phyloP scores from a whole-genome alignment of 1,140 invertebrate species.

The Drosophila saltans region DNA sequence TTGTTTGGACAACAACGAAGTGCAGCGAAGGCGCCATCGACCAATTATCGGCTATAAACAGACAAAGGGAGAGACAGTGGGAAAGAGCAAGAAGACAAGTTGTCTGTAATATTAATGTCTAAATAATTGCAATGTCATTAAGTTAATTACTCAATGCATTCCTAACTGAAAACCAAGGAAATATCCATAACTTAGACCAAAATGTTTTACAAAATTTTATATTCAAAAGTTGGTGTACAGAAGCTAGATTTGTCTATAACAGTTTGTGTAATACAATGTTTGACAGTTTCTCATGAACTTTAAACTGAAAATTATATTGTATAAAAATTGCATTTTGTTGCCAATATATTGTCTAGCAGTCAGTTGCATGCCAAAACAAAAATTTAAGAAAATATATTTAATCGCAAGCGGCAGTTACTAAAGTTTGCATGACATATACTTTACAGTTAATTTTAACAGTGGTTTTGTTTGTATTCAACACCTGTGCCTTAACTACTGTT shows the following conservation, averaged over 20 bases:
- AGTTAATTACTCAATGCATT: conserved; percentile 32
- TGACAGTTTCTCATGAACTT: neutral
- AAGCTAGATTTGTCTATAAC: neutral
- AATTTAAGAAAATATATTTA: neutral
- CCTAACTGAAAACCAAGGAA: conserved; percentile 2
- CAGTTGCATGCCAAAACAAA: too few relatives aligned
- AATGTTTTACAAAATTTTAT: conserved; percentile 3
- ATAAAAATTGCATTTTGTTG: neutral
- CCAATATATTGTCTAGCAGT: neutral
- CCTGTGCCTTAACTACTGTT: neutral
- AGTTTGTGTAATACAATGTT: neutral
- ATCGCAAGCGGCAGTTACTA: too few relatives aligned
- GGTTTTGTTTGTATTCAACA: neutral
- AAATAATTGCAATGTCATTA: conserved; percentile 26
- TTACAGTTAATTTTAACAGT: neutral
- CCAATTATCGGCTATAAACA: conserved; percentile 74
- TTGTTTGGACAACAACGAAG: conserved; percentile 54
- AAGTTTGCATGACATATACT: neutral
- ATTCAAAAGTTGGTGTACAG: neutral
- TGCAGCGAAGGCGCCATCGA: conserved; percentile 59
- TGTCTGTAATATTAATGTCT: conserved; percentile 33
- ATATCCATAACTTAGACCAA: conserved; percentile 18
- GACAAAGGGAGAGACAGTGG: conserved; percentile 2
- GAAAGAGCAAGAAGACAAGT: neutral
- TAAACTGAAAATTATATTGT: neutral